Evolutionary conservation across 2,797 vertebrate genomes (phyloP).

Genomic region (Sparidentex hasta): DNA sequence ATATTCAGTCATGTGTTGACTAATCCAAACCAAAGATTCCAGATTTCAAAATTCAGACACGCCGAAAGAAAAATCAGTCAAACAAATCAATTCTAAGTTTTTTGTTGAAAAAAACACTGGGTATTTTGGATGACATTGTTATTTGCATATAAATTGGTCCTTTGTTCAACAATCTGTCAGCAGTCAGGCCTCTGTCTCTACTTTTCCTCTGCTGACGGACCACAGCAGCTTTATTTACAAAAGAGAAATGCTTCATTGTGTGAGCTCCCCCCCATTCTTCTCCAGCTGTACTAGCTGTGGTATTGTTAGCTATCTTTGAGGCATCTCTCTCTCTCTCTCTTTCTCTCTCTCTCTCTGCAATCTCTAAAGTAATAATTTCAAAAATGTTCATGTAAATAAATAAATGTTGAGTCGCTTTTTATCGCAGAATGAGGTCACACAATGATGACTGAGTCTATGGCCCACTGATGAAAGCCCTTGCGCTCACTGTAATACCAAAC

Average conservation of each 20-base stretch:
- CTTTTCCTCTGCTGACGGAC: slow-evolving; percentile 20
- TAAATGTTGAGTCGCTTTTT: too few species aligned
- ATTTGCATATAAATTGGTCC: background rate
- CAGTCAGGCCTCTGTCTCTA: background rate
- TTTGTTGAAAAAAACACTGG: too few species aligned
- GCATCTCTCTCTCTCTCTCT: background rate
- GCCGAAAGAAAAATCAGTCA: background rate
- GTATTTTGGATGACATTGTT: background rate
- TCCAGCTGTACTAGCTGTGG: background rate
- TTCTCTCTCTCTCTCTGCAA: too few species aligned
- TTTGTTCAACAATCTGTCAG: background rate
- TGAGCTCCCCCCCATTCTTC: background rate
- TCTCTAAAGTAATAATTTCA: too few species aligned
- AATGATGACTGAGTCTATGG: too few species aligned
- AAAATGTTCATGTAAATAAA: too few species aligned
- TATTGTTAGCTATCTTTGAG: slow-evolving; percentile 5
- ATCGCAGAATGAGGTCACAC: too few species aligned
- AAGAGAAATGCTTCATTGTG: slow-evolving; percentile 1
- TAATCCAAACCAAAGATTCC: background rate
- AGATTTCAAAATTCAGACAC: background rate
- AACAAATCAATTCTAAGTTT: too few species aligned
- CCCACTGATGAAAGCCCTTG: too few species aligned
- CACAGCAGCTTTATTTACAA: slow-evolving; percentile 23
- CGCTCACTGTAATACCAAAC: too few species aligned
- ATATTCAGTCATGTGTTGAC: background rate